phyloP scores from a whole-genome alignment of 2,888 invertebrate genomes.

The Gortyna flavago region DNA sequence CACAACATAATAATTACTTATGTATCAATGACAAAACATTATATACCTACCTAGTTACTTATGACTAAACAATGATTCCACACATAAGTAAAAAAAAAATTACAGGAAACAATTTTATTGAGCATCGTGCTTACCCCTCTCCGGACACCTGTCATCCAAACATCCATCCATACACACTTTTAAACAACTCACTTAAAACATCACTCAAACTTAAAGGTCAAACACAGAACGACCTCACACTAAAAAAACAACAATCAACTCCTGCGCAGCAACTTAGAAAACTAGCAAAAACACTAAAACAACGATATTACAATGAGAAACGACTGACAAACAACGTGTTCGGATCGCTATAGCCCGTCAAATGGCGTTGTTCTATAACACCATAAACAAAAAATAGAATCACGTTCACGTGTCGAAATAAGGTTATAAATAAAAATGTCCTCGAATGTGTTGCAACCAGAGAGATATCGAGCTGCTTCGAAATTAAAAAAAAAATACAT shows the following conservation, averaged over 20 bases:
- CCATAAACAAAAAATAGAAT: slow-evolving; percentile 52
- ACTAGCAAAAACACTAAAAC: slow-evolving; percentile 10
- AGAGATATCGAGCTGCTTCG: slow-evolving; percentile 5
- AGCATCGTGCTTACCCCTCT: slow-evolving; percentile 47
- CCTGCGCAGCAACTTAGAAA: background rate
- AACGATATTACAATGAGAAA: slow-evolving; percentile 1
- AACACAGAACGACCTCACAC: slow-evolving; percentile 1
- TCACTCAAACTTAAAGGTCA: slow-evolving; percentile 27
- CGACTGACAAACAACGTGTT: slow-evolving; percentile 41
- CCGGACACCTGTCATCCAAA: slow-evolving; percentile 39
- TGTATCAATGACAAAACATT: background rate
- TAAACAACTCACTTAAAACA: slow-evolving; percentile 44
- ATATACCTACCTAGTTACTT: background rate
- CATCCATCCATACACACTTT: slow-evolving; percentile 54
- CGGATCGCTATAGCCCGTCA: slow-evolving; percentile 14
- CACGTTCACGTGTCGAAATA: slow-evolving; percentile 51
- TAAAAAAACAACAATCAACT: slow-evolving; percentile 18
- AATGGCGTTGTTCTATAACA: slow-evolving; percentile 43
- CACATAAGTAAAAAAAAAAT: background rate
- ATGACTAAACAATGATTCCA: background rate
- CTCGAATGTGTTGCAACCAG: slow-evolving; percentile 32
- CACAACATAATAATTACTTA: background rate
- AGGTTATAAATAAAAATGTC: slow-evolving; percentile 46
- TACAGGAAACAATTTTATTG: background rate
- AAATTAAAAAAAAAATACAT: slow-evolving; percentile 10